Percentiles rank a stretch among this genome's conserved stretches.
These are phyloP conservation scores for Oopsacas minuta DNA, from an alignment of 37 sponge, comb jelly and placozoan genomes.

Conservation along the genomic window DNA sequence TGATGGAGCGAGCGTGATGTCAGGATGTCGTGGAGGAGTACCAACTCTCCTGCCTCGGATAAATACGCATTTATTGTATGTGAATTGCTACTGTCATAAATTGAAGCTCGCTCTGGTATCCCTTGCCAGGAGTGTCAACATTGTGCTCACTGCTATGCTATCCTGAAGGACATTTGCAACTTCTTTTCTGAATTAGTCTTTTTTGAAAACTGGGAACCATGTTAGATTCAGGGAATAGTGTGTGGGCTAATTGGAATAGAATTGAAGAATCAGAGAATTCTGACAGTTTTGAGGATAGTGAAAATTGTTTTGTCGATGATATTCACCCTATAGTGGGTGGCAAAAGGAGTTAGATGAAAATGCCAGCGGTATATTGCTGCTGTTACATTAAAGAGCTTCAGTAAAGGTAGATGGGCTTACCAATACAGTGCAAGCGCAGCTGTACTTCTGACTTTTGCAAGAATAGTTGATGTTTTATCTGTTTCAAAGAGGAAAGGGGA, in stretches of 20 bases:
- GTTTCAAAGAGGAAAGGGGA: background rate
- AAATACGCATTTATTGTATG: constrained; percentile 9
- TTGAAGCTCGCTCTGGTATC: constrained; percentile 12
- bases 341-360: background rate
- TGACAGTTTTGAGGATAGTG: constrained; percentile 17
- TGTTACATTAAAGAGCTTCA: constrained; percentile 12
- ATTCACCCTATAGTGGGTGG: constrained; percentile 10
- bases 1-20: constrained; percentile 17
- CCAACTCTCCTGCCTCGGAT: background rate
- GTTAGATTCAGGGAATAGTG: constrained; percentile 10
- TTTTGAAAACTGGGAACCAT: constrained; percentile 10
- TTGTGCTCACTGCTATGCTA: background rate
- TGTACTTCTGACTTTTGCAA: constrained; percentile 11
- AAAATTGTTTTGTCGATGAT: constrained; percentile 7
- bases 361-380: constrained; percentile 15
- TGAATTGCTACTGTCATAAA: constrained; percentile 19
- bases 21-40: constrained; percentile 19
- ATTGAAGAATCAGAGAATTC: constrained; percentile 8
- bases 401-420: constrained; percentile 15
- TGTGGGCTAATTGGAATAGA: background rate
- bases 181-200: constrained; percentile 15
- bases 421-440: constrained; percentile 15
- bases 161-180: background rate
- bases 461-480: constrained; percentile 14
- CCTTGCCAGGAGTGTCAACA: constrained; percentile 16